These are phyloP conservation scores for Amphimedon queenslandica DNA, from an alignment of 37 sponge, comb jelly and placozoan genomes.

Conservation along the genomic window DNA sequence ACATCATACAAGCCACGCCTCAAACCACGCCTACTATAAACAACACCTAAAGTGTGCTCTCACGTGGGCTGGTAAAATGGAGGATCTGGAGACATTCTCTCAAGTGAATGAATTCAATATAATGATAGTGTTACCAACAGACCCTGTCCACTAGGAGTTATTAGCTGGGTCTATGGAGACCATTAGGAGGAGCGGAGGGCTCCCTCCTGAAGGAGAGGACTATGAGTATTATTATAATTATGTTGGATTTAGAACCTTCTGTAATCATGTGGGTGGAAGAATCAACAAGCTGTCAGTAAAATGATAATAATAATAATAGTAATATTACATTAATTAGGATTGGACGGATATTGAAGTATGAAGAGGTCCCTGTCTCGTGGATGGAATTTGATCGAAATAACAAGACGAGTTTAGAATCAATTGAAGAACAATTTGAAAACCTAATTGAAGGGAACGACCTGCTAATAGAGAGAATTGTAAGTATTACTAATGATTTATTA, in stretches of 20 bases:
- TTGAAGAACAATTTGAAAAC: slow-evolving; percentile 82
- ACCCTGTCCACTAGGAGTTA: slow-evolving; percentile 12
- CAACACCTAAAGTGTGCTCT: too few relatives aligned
- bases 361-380: slow-evolving; percentile 60
- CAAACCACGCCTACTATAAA: too few relatives aligned
- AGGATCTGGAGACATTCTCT: too few relatives aligned
- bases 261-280: slow-evolving; percentile 38
- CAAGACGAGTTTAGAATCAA: neutral
- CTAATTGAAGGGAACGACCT: slow-evolving; percentile 88
- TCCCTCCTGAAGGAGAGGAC: slow-evolving; percentile 77
- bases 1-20: too few relatives aligned
- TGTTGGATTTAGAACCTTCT: slow-evolving; percentile 62
- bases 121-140: too few relatives aligned
- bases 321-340: slow-evolving; percentile 8
- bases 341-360: slow-evolving; percentile 30
- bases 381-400: neutral
- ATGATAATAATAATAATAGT: neutral
- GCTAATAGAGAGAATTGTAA: slow-evolving; percentile 80
- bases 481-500: neutral
- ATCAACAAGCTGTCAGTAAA: slow-evolving; percentile 28
- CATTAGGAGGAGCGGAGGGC: slow-evolving; percentile 46
- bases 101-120: too few relatives aligned
- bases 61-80: too few relatives aligned
- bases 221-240: slow-evolving; percentile 81
- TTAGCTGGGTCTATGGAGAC: slow-evolving; percentile 1